Percentiles rank a stretch among this genome's conserved stretches.
Evolutionary conservation across 2,113 vertebrate species (phyloP).

Genomic region (Burhinus bistriatus): DNA sequence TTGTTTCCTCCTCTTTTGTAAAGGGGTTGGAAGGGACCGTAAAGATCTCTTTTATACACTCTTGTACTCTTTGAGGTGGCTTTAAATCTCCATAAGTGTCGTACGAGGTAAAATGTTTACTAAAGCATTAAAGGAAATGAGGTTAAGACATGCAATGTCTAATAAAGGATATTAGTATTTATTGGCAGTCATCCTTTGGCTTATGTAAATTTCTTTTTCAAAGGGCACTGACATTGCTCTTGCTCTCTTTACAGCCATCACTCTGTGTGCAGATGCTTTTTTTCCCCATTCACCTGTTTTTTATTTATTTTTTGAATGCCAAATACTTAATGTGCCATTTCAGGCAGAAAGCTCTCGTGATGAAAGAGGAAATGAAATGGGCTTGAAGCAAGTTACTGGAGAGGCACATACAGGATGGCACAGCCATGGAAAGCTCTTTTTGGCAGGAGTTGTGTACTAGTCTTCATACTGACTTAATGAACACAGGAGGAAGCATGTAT

Average conservation of each 20-base stretch:
- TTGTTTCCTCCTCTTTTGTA: not conserved
- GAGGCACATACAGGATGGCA: not conserved
- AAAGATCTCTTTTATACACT: not conserved
- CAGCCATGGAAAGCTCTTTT: not conserved
- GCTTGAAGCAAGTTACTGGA: not conserved
- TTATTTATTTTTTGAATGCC: not conserved
- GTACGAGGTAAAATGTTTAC: not conserved
- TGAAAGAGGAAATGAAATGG: not conserved
- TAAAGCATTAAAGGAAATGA: conserved; percentile 5
- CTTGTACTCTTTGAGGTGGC: not conserved
- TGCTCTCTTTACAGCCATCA: not conserved
- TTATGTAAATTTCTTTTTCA: not conserved
- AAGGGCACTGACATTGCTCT: not conserved
- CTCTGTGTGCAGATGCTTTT: not conserved
- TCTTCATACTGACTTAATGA: not conserved
- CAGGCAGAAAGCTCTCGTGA: not conserved
- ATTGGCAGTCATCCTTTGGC: not conserved
- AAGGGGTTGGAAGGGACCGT: too few species aligned
- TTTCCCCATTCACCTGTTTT: not conserved
- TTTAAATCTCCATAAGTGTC: not conserved
- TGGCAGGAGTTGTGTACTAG: fast-evolving
- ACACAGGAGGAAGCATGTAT: not conserved
- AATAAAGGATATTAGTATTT: conserved; percentile 6
- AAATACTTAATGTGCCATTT: not conserved
- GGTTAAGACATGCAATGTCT: not conserved